phyloP scores from a whole-genome alignment of 2,888 invertebrate genomes.

The Spatulosminthurus flaviceps region DNA sequence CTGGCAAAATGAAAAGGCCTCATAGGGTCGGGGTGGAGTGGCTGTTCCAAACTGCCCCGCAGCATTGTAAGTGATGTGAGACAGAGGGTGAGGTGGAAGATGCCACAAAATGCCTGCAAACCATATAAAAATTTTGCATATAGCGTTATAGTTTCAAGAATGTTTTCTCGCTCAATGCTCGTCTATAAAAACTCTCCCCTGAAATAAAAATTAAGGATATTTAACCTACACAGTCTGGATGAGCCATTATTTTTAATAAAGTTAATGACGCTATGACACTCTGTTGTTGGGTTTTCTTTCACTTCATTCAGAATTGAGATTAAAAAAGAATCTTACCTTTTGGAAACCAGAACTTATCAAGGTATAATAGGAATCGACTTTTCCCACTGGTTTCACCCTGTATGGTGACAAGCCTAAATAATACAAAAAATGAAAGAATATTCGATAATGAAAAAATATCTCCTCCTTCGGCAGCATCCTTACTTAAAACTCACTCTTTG shows the following conservation, averaged over 20 bases:
- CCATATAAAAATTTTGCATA: not conserved
- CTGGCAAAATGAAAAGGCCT: not conserved
- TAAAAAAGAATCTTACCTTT: not conserved
- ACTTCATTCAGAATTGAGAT: no score
- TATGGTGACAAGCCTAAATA: slow-evolving; percentile 22
- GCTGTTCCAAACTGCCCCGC: slow-evolving; percentile 13
- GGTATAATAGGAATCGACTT: not conserved
- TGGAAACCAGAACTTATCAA: not conserved
- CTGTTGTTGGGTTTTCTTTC: no score
- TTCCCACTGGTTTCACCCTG: not conserved
- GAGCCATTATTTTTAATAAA: no score
- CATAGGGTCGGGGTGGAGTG: not conserved
- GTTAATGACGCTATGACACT: no score
- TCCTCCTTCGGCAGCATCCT: not conserved
- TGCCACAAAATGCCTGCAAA: not conserved
- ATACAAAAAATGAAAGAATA: slow-evolving; percentile 35
- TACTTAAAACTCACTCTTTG: no score
- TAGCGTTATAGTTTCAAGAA: no score
- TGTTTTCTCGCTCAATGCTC: no score
- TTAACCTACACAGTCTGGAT: no score
- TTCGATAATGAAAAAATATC: slow-evolving; percentile 21
- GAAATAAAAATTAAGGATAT: no score
- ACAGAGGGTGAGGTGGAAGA: not conserved
- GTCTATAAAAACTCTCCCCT: no score
- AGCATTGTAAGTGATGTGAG: not conserved